Evolutionary conservation across 2,888 invertebrate species (phyloP).

Genomic region (Pseudococcus jackbeardsleyi): DNA sequence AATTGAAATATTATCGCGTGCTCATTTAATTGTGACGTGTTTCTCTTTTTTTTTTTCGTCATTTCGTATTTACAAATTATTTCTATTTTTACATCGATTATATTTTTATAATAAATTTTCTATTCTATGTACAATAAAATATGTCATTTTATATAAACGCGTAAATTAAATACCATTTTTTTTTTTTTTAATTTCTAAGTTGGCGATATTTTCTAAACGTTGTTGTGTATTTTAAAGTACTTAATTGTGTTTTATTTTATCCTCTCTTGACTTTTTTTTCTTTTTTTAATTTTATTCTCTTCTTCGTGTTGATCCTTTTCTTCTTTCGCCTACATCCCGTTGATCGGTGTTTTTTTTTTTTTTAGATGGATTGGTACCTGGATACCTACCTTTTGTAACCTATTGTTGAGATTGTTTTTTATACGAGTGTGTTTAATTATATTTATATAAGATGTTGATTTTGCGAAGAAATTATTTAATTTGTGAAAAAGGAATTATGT

Average conservation of each 20-base stretch:
- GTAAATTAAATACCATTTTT: slow-evolving; percentile 25
- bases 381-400: background rate
- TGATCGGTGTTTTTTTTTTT: background rate
- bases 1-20: slow-evolving; percentile 23
- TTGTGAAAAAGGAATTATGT: background rate
- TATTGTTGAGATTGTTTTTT: slow-evolving; percentile 42
- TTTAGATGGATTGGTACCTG: background rate
- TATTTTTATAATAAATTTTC: slow-evolving; percentile 54
- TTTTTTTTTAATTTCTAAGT: background rate
- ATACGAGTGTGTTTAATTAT: slow-evolving; percentile 22
- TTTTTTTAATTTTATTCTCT: background rate
- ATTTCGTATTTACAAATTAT: slow-evolving; percentile 44
- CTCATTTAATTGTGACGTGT: slow-evolving; percentile 40
- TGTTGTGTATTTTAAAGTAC: slow-evolving; percentile 52
- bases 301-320: background rate
- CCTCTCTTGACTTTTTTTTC: background rate
- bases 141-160: slow-evolving; percentile 23
- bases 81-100: slow-evolving; percentile 44
- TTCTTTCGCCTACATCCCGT: background rate
- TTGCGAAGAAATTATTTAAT: background rate
- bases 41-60: background rate
- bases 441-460: background rate
- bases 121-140: slow-evolving; percentile 39
- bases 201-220: slow-evolving; percentile 46
- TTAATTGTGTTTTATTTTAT: slow-evolving; percentile 1